Percentiles rank a stretch among this genome's conserved stretches.
Conservation (phyloP, 2,888 invertebrate genomes). For the Eumacrocentrus americanus region DNA sequence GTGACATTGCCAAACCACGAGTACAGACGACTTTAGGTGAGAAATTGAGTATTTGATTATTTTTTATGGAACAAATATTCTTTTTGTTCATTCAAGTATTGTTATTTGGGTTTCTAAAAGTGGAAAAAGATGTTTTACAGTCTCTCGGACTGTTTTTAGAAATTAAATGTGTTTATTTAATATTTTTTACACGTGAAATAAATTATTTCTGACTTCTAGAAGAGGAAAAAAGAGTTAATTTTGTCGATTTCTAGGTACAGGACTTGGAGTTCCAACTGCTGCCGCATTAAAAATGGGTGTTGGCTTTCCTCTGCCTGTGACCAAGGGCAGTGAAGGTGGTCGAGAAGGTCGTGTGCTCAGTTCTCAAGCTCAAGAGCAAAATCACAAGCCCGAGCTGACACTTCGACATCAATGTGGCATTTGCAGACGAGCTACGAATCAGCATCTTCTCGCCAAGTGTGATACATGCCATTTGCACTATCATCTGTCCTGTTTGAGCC, state of each 20-base stretch:
- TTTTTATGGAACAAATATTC: conserved; percentile 9
- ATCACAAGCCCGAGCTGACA: conserved; percentile 58
- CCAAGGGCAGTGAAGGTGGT: conserved; percentile 74
- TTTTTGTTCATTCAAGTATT: conserved; percentile 20
- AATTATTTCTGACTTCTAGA: too few relatives aligned
- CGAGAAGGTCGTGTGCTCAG: conserved; percentile 74
- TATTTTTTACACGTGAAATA: neutral
- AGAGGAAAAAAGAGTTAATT: too few relatives aligned
- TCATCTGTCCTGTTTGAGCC: conserved; percentile 92
- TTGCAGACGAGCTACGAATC: conserved; percentile 85
- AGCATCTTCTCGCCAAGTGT: conserved; percentile 92
- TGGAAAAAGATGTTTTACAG: too few relatives aligned
- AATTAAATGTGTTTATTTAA: too few relatives aligned
- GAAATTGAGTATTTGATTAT: too few relatives aligned
- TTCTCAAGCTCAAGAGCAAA: conserved; percentile 39
- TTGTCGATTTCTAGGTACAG: conserved; percentile 44
- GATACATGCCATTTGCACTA: conserved; percentile 93
- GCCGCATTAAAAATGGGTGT: conserved; percentile 87
- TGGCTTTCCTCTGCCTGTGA: conserved; percentile 76
- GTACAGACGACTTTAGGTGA: conserved; percentile 53
- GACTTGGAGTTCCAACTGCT: conserved; percentile 78
- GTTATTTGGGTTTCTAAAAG: too few relatives aligned
- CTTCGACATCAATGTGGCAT: conserved; percentile 82
- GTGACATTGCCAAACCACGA: conserved; percentile 49
- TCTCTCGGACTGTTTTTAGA: too few relatives aligned